These are phyloP conservation scores for Corythaixoides concolor DNA, from an alignment of 2,113 vertebrate species.

Conservation along the genomic window DNA sequence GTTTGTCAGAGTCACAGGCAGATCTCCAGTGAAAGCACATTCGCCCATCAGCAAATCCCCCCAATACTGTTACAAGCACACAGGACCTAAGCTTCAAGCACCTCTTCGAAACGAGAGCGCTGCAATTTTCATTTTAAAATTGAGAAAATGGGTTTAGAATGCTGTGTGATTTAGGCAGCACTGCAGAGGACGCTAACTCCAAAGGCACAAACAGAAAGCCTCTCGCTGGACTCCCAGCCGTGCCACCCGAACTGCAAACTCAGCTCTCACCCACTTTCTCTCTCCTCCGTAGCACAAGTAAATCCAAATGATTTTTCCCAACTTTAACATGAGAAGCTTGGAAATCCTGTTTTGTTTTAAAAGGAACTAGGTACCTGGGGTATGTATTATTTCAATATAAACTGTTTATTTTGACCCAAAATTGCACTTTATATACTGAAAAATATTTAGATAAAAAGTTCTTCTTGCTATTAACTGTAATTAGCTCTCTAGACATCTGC, in stretches of 20 bases:
- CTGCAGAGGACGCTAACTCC: neutral
- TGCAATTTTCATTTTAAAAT: neutral
- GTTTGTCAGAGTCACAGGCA: neutral
- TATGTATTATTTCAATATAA: neutral
- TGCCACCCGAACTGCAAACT: neutral
- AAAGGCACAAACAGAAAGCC: neutral
- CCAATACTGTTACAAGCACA: neutral
- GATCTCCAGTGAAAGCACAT: neutral
- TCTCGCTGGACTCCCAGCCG: neutral
- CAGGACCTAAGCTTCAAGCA: neutral
- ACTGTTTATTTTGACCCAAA: conserved; percentile 17
- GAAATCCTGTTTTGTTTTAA: neutral
- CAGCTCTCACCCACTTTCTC: neutral
- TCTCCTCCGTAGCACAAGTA: neutral
- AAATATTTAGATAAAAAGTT: conserved; percentile 20
- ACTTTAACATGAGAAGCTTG: neutral
- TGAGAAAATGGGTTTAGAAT: neutral
- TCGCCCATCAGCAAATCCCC: neutral
- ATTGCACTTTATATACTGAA: neutral
- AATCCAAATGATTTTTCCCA: neutral
- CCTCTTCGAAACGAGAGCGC: neutral
- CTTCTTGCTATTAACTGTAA: neutral
- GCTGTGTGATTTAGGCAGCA: neutral
- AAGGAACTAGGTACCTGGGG: neutral
- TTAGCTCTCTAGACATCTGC: neutral